Evolutionary conservation across 1,140 invertebrate genomes (phyloP), one percentile per base, ranked within the genome.

Genomic region (Diorhabda sublineata): DNA sequence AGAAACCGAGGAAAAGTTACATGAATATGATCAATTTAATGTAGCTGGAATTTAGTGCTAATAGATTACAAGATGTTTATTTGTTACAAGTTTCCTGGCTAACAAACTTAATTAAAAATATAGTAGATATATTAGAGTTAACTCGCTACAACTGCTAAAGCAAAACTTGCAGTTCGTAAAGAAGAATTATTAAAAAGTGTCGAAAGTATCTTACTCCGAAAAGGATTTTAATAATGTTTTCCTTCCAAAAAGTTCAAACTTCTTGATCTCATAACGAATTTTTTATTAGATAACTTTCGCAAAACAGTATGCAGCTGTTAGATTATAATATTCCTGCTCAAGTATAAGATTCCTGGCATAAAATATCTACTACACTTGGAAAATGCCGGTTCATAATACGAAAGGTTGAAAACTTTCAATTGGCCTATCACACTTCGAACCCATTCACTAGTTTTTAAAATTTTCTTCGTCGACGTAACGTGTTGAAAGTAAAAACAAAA

Each of bases 191-290:
- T 67, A 59, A 67, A 67, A 67, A 67, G 47, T 65, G 56, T 65
- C 47, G 47, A 42, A 58, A 65, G 65, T 44, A 67, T 60, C 57
- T 52, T 41, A n/a, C 65, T 67, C 43, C 4, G 44, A 47, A 45
- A 67, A 67, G 56, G 47, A 67, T 67, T 67, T 67, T 65, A 67
- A 67, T 67, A 67, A 67, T 67, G 65, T 59, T 61, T 67, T 43
- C 57, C 42, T 67, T 26, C 9, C 42, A 45, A 60, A 42, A 60
- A 67, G 58, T 52, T 59, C n/a, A 11, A 67, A 67, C 57, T 59
- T 67, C 44, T 58, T 60, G 58, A 67, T 67, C 65, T 67, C 58
- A 59, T 60, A 60, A 67, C 58, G 65, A 45, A 60, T 67, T 67
- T 65, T 67, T 67, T 67, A 67, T 67, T 67, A 67, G 65, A 67